These are phyloP conservation scores for Odiellus spinosus DNA, from an alignment of 2,888 invertebrate genomes.

Conservation along the genomic window DNA sequence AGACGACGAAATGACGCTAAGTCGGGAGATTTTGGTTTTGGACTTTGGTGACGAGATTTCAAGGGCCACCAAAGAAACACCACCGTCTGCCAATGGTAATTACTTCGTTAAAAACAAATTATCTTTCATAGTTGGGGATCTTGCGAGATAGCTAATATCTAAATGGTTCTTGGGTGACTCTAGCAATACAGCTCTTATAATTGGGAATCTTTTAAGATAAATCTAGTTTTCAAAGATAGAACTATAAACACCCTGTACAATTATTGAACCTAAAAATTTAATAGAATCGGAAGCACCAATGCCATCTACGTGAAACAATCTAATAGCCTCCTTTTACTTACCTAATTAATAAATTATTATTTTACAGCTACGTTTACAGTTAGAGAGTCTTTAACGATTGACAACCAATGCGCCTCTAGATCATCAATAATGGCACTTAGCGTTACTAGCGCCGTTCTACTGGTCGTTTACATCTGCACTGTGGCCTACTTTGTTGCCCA, in stretches of 20 bases:
- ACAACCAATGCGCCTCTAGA: conserved; percentile 56
- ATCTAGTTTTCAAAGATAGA: too few species aligned
- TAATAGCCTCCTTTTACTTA: too few species aligned
- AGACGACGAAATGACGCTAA: conserved; percentile 76
- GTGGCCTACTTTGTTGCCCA: conserved; percentile 69
- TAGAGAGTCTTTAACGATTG: conserved; percentile 11
- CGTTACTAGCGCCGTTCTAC: conserved; percentile 74
- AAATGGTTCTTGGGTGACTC: too few species aligned
- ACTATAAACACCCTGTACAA: too few species aligned
- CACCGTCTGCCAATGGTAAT: conserved; percentile 16
- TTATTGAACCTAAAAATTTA: too few species aligned
- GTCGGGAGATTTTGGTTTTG: conserved; percentile 79
- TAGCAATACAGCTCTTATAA: too few species aligned
- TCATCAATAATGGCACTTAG: conserved; percentile 77
- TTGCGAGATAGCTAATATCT: too few species aligned
- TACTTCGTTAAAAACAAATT: neutral
- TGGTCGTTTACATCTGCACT: conserved; percentile 75
- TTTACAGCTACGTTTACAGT: conserved; percentile 2
- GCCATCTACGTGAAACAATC: too few species aligned
- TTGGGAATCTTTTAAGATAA: too few species aligned
- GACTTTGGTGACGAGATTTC: conserved; percentile 69
- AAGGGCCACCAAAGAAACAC: conserved; percentile 14
- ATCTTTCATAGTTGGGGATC: too few species aligned
- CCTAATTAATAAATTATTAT: too few species aligned
- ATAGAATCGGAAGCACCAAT: too few species aligned